Evolutionary conservation across 2,113 vertebrate genomes (phyloP), one percentile per base, ranked within the genome.

Genomic region (Chionis minor): DNA sequence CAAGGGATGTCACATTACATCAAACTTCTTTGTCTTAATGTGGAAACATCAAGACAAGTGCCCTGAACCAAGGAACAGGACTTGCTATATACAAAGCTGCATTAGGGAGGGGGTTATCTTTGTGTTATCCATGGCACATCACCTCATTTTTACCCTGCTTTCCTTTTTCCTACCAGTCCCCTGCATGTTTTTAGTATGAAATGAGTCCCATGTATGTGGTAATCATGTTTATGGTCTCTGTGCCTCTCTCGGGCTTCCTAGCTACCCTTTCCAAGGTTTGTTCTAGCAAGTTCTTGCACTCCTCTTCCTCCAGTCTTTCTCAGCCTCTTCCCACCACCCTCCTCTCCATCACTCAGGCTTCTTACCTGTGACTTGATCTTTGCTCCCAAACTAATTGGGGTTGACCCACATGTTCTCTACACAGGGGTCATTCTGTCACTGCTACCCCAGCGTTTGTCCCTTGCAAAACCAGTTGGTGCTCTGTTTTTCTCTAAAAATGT

Each of bases 121-220:
- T 23, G 30, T 21, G 4, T 32, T 19, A 7, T 6, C 24, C 1
- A 2, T 28, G 67, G 42, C 47, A 40, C 14, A 3, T 26, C 61
- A 7, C 15, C 40, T 52, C 45, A 3, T 9, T 38, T 30, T 28
- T 26, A 28, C 23, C 20, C 44, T 10, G 8, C 30, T 66, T 24
- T 14, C 58, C 47, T 45, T 11, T 18, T 14, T 45, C 47, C 65
- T 33, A 2, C 18, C 10, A 4, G 17, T 28, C 21, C 15, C 16
- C 1, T 16, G 38, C 11, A 1, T 17, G 9, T 3, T 12, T 44
- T 47, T 23, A 22, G 12, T 7, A 40, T 0, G 1, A 58, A 71
- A 47, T 35, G 16, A 51, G 52, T 21, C 56, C 26, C 1, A 1
- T 8, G 8, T 18, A 5, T 9, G 42, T 33, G 55, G 11, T 26